Conservation (phyloP, 1,140 invertebrate genomes). For the Cydia splendana region DNA sequence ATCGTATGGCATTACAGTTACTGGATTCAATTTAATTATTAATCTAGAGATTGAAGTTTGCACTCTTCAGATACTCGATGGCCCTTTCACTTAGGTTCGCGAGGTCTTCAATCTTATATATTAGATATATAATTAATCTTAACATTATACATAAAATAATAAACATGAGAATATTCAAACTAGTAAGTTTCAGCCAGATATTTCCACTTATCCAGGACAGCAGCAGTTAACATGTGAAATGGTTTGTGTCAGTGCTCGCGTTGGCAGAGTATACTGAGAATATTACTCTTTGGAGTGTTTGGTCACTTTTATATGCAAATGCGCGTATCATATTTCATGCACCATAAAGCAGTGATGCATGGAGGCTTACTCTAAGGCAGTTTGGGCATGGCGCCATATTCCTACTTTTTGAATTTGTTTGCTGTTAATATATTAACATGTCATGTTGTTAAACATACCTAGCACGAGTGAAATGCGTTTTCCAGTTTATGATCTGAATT, state of each 20-base stretch:
- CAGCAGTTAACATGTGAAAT: conserved; percentile 16
- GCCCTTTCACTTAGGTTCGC: too few relatives aligned
- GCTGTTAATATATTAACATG: conserved; percentile 35
- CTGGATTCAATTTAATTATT: too few relatives aligned
- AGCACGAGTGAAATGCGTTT: conserved; percentile 4
- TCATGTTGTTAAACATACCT: neutral
- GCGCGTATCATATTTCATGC: conserved; percentile 33
- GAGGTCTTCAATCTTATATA: too few relatives aligned
- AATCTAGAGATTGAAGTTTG: too few relatives aligned
- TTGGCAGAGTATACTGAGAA: conserved; percentile 10
- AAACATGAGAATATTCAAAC: neutral
- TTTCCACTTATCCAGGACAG: conserved; percentile 12
- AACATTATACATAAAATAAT: neutral
- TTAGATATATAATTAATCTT: too few relatives aligned
- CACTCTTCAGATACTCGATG: too few relatives aligned
- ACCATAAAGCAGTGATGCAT: conserved; percentile 30
- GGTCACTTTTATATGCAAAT: conserved; percentile 32
- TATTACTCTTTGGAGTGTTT: conserved; percentile 29
- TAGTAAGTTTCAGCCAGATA: neutral
- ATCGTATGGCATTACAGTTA: too few relatives aligned
- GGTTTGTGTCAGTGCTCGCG: neutral
- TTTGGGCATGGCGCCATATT: conserved; percentile 39
- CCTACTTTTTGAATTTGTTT: conserved; percentile 37
- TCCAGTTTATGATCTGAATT: too few relatives aligned
- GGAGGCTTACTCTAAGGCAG: conserved; percentile 23